A percentile compares a stretch with the other conserved stretches of the same genome.
phyloP scores from a whole-genome alignment of 2,113 vertebrate genomes.

The Clupea harengus region DNA sequence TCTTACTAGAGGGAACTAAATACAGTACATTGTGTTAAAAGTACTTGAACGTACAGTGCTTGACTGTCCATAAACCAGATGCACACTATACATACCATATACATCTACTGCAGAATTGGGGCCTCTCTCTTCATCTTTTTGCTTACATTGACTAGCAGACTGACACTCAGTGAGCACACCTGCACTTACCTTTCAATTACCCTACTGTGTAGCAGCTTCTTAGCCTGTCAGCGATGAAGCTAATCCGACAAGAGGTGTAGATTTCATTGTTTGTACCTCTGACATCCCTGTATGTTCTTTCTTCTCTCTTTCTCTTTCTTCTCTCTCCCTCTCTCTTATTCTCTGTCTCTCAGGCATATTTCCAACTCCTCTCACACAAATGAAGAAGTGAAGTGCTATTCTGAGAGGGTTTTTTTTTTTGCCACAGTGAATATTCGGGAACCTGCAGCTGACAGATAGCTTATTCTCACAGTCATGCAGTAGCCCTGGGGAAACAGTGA shows the following conservation, averaged over 20 bases:
- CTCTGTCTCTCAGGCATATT: neutral
- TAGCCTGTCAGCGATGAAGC: slow-evolving; percentile 57
- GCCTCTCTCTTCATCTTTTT: neutral
- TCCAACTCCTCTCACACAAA: neutral
- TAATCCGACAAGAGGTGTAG: slow-evolving; percentile 53
- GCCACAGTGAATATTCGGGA: neutral
- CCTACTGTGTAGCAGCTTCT: slow-evolving; percentile 51
- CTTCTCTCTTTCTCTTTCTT: slow-evolving; percentile 9
- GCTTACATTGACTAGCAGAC: neutral
- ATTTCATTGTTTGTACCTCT: slow-evolving; percentile 57
- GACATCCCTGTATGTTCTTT: slow-evolving; percentile 46
- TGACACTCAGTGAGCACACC: neutral
- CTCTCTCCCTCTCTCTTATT: neutral
- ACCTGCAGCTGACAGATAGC: neutral
- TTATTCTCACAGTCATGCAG: neutral
- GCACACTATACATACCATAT: neutral
- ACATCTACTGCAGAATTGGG: neutral
- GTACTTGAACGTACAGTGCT: neutral
- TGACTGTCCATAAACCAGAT: neutral
- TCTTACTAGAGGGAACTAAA: neutral
- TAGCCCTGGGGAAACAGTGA: neutral
- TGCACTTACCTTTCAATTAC: slow-evolving; percentile 9
- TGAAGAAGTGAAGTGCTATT: neutral
- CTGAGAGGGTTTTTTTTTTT: neutral
- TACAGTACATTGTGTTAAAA: neutral